Base-by-base conservation (phyloP, 2,113 vertebrate genomes). In the Callaeas wilsoni region DNA sequence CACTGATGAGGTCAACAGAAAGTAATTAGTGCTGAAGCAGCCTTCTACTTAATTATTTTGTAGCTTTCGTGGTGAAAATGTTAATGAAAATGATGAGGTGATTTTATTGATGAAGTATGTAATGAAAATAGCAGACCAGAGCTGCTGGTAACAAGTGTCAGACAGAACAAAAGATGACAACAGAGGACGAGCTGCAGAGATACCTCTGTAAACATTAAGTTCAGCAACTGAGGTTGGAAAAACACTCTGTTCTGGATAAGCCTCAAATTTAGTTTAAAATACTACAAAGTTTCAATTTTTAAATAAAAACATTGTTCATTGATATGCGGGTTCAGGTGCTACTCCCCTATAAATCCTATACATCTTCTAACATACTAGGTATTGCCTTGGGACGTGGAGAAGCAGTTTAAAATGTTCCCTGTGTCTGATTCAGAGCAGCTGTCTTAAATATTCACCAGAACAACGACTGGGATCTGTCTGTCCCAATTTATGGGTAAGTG, bases 361-460 rank as follows among this genome's bases (percentile, higher is more conserved):
- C 19, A 44, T 71, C 44, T 50, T 71, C n/a, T n/a, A 20, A 37
- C 41, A 69, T 49, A 53, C 17, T 23, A 50, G 21, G 18, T 71
- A 85, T 15, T 88, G 75, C 67, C 85, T 33, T 88, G 63, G 75
- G 62, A 93, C 25, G 74, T 41, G 17, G 41, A 85, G 87, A 47
- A 85, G 53, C 71, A 52, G 56, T 70, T 91, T 49, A 62, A 89
- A 89, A 73, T 35, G 77, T 83, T 63, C 70, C 69, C 82, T 75
- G 64, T 59, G 37, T 89, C 84, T 92, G 90, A 92, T 90, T 92
- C 74, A 96, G 70, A 91, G 67, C 41, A 88, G 53, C 39, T 2
- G 70, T 76, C 90, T 94, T 83, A 94, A 78, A 88, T 83, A 93
- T 88, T 88, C 75, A 85, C 70, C 67, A 92, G 92, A 94, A 93